Evolutionary conservation across 2,888 invertebrate genomes (phyloP).

Genomic region (Pedicia rivosa): DNA sequence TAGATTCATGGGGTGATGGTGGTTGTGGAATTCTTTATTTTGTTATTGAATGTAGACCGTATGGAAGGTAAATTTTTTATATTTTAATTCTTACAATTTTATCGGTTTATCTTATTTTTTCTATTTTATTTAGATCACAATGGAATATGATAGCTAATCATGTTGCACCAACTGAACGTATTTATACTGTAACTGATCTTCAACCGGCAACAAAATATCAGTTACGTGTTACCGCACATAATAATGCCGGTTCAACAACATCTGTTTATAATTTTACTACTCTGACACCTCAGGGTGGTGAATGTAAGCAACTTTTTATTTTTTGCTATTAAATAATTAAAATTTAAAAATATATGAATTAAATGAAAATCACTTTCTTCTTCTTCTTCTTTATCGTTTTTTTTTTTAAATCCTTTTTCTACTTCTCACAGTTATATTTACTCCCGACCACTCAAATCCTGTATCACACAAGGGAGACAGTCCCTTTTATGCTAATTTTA

Average conservation of each 20-base stretch:
- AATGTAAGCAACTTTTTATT: slow-evolving; percentile 21
- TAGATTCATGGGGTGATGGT: slow-evolving; percentile 79
- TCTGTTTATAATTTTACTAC: slow-evolving; percentile 77
- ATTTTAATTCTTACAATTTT: neutral
- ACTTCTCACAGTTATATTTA: slow-evolving; percentile 31
- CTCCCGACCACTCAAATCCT: slow-evolving; percentile 49
- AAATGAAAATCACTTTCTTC: too few relatives aligned
- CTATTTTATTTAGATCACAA: slow-evolving; percentile 26
- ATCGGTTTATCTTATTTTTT: neutral
- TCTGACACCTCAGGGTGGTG: slow-evolving; percentile 57
- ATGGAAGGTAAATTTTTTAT: slow-evolving; percentile 20
- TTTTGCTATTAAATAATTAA: too few relatives aligned
- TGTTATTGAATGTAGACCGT: slow-evolving; percentile 60
- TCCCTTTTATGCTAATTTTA: slow-evolving; percentile 48
- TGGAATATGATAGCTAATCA: slow-evolving; percentile 72
- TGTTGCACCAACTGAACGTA: slow-evolving; percentile 64
- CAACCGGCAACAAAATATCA: slow-evolving; percentile 61
- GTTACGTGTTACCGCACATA: slow-evolving; percentile 61
- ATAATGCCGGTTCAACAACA: slow-evolving; percentile 72
- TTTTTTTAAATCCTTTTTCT: neutral
- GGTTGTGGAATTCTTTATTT: slow-evolving; percentile 79
- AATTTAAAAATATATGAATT: too few relatives aligned
- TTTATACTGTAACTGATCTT: slow-evolving; percentile 63
- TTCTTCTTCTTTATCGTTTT: neutral
- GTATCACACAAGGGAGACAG: slow-evolving; percentile 48